Evolutionary conservation across 2,113 vertebrate genomes (phyloP).

Genomic region (Takifugu flavidus): DNA sequence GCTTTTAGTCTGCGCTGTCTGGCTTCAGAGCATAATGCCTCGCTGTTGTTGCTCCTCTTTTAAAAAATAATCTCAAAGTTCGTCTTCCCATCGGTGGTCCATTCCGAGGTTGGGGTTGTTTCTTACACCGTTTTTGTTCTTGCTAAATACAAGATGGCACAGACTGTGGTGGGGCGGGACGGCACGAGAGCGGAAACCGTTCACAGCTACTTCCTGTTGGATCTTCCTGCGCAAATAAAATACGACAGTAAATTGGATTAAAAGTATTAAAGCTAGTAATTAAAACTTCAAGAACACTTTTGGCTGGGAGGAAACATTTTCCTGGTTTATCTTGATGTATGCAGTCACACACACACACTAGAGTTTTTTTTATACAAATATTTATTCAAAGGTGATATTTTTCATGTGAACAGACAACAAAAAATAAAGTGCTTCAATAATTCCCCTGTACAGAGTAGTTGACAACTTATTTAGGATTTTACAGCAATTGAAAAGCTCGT

Average conservation of each 20-base stretch:
- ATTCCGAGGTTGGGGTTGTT: slow-evolving; percentile 14
- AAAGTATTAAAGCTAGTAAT: no score
- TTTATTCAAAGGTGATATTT: no score
- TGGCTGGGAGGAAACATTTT: no score
- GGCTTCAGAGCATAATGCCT: slow-evolving; percentile 50
- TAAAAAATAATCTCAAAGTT: not conserved
- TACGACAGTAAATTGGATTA: slow-evolving; percentile 26
- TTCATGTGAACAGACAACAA: no score
- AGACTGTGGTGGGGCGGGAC: slow-evolving; percentile 56
- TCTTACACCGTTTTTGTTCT: slow-evolving; percentile 56
- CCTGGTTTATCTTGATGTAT: no score
- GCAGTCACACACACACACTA: no score
- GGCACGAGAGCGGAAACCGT: slow-evolving; percentile 37
- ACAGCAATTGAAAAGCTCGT: no score
- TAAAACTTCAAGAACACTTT: not conserved
- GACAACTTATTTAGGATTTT: no score
- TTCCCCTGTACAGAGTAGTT: no score
- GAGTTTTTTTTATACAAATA: no score
- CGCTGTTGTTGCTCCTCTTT: not conserved
- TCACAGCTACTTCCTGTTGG: slow-evolving; percentile 35
- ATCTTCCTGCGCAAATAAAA: slow-evolving; percentile 47
- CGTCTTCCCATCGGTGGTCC: not conserved
- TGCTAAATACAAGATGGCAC: slow-evolving; percentile 68
- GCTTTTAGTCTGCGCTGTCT: slow-evolving; percentile 24
- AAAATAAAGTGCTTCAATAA: no score